Percentiles rank a stretch among this genome's conserved stretches.
These are phyloP conservation scores for Parapsyche elsis DNA, from an alignment of 1,140 invertebrate genomes.

Conservation along the genomic window DNA sequence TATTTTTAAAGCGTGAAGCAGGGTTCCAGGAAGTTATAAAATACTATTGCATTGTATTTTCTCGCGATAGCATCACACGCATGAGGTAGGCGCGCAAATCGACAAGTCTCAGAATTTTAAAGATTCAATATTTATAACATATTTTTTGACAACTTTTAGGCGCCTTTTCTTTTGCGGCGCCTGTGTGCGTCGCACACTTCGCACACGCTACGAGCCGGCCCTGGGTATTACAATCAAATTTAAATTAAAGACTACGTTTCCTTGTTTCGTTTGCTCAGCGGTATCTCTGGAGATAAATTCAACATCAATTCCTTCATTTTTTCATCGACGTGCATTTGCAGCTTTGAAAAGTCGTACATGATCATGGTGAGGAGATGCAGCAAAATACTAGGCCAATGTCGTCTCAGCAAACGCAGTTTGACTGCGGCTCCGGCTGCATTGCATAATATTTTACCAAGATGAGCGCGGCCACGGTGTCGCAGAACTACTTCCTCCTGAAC, in stretches of 20 bases:
- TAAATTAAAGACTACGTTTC: neutral
- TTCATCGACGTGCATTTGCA: conserved; percentile 80
- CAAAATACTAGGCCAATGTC: conserved; percentile 79
- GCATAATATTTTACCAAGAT: conserved; percentile 75
- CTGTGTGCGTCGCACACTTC: no score
- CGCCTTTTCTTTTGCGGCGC: no score
- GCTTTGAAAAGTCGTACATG: conserved; percentile 79
- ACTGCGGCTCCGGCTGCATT: conserved; percentile 78
- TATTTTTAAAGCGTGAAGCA: no score
- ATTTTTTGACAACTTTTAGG: no score
- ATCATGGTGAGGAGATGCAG: conserved; percentile 80
- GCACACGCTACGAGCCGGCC: no score
- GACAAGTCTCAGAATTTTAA: no score
- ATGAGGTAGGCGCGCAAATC: no score
- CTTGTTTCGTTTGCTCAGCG: neutral
- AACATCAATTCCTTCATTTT: conserved; percentile 58
- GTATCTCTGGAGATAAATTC: conserved; percentile 16
- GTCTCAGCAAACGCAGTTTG: conserved; percentile 77
- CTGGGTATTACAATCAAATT: no score
- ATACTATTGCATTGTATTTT: no score
- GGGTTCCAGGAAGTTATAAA: no score
- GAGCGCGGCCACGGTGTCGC: conserved; percentile 76
- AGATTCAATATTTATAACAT: no score
- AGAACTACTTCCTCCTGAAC: conserved; percentile 76
- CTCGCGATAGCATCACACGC: no score